Base-by-base conservation (phyloP, 2,113 vertebrate species). In the Chroicocephalus ridibundus region DNA sequence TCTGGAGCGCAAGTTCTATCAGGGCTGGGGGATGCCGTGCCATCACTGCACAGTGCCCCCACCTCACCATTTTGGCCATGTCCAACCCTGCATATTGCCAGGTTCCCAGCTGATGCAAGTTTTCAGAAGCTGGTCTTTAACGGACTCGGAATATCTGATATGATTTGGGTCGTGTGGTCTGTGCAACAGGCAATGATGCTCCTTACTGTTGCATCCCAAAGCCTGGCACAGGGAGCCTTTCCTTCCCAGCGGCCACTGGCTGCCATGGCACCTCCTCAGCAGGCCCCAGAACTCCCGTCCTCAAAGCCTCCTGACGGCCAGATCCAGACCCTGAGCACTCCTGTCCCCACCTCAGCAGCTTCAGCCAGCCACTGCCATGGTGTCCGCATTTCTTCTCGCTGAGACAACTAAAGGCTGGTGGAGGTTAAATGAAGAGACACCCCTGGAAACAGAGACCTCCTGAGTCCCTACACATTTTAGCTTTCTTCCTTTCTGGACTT, bases 181-280 rank as follows among this genome's bases (percentile, higher is more conserved):
- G 24, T 52, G 69, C 85, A 42, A 69, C 55, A 60, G 57, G 44
- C 46, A 32, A 27, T 6, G 32, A 76, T 31, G 66, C 4, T 81
- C 57, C 70, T 46, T 11, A 36, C 20, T 26, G 55, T 31, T 32
- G 9, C 1, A 2, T 32, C 55, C 61, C n/a, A 34, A 75, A 85
- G 29, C 8, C 22, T 0, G 0, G 29, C 4, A 14, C 0, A 1
- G 20, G 9, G 8, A 89, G 11, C 3, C 40, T 66, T 34, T 44
- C 26, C 24, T 82, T 82, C 29, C 34, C 44, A 27, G 49, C 1
- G 3, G 32, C 36, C 3, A 0, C 34, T 2, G 11, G 47, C 42
- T 65, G n/a, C 34, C 2, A 3, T 0, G 4, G 44, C 52, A 46
- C 3, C n/a, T 60, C 49, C 36, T 70, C n/a, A 40, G 36, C 0